Evolutionary conservation across 2,113 vertebrate species (phyloP).

Genomic region (Heliornis fulica): DNA sequence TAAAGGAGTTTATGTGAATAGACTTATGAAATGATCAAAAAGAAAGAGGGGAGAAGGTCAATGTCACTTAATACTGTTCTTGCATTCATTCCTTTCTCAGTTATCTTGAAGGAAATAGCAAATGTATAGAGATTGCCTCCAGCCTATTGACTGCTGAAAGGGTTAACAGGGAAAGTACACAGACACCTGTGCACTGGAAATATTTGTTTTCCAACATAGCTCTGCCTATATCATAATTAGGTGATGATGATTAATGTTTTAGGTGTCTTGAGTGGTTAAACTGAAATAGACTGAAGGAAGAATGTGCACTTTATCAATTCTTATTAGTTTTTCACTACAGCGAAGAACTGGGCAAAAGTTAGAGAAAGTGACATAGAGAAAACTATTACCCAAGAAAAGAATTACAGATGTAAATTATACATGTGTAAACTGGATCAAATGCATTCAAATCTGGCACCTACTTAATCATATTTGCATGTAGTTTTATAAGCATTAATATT

Average conservation of each 20-base stretch:
- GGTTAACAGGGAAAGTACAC: neutral
- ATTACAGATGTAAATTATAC: neutral
- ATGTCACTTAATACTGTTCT: neutral
- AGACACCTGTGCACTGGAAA: neutral
- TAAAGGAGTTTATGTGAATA: neutral
- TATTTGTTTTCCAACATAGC: neutral
- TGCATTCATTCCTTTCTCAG: neutral
- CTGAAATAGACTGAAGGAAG: neutral
- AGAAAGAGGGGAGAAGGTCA: neutral
- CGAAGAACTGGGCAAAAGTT: neutral
- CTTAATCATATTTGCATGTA: neutral
- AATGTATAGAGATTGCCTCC: neutral
- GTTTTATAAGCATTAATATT: neutral
- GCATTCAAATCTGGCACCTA: neutral
- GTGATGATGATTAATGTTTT: neutral
- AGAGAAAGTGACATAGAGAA: neutral
- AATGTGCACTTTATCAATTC: neutral
- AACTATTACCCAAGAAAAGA: neutral
- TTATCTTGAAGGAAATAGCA: neutral
- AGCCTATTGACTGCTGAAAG: neutral
- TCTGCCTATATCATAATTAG: neutral
- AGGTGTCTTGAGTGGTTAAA: neutral
- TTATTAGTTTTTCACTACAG: neutral
- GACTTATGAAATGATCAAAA: neutral
- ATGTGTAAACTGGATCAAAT: accelerated